Percentiles rank a stretch among this genome's conserved stretches.
These are phyloP conservation scores for Corythornis vintsioides DNA, from an alignment of 2,113 vertebrate species.

Conservation along the genomic window DNA sequence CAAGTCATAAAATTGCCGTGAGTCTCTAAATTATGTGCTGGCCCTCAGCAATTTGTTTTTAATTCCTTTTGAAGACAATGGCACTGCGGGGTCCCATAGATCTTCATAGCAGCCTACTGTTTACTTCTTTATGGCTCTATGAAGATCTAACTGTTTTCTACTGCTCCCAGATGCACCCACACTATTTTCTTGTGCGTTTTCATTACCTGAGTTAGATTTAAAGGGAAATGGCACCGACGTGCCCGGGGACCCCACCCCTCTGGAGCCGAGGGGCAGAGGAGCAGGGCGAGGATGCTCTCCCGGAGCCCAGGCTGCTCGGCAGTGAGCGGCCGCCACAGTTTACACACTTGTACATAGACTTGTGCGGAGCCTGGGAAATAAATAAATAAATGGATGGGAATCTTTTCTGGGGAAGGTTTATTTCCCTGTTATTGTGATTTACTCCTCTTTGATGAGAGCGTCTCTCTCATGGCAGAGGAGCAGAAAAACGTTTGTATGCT, in stretches of 20 bases:
- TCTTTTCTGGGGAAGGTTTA: slow-evolving; percentile 52
- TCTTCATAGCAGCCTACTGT: slow-evolving; percentile 89
- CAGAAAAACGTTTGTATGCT: not conserved
- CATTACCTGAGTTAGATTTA: slow-evolving; percentile 69
- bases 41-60: slow-evolving; percentile 99
- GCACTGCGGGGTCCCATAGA: slow-evolving; percentile 93
- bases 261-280: not conserved
- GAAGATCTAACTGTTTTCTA: slow-evolving; percentile 76
- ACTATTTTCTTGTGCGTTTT: slow-evolving; percentile 60
- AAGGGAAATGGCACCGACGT: not conserved
- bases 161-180: slow-evolving; percentile 74
- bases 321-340: not conserved
- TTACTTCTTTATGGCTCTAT: slow-evolving; percentile 78
- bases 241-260: not conserved
- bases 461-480: not conserved
- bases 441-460: slow-evolving; percentile 49
- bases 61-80: slow-evolving; percentile 98
- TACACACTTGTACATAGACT: not conserved
- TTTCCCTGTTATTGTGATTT: slow-evolving; percentile 66
- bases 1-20: slow-evolving; percentile 99
- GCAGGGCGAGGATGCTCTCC: not conserved
- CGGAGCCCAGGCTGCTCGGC: not conserved
- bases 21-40: slow-evolving; percentile 98
- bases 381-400: not conserved
- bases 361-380: not conserved